Evolutionary conservation across 2,113 vertebrate species (phyloP).

Genomic region (Enhydra lutris): DNA sequence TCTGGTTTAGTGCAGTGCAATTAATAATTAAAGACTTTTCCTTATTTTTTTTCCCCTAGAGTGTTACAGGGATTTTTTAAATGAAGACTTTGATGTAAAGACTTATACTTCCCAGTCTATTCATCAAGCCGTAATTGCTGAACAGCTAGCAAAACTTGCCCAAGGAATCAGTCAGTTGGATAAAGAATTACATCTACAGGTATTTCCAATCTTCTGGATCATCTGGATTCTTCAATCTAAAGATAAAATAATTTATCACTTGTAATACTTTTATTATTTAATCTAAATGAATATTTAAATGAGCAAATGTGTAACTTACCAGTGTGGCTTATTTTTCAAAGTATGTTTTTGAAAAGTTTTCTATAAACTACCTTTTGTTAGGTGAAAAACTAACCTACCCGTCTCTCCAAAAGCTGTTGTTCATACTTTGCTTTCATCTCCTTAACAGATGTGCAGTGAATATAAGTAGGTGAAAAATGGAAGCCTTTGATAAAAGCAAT

Average conservation of each 20-base stretch:
- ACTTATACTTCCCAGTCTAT: slow-evolving; percentile 95
- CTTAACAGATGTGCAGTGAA: not conserved
- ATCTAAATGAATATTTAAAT: not conserved
- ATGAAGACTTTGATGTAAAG: slow-evolving; percentile 95
- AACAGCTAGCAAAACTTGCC: slow-evolving; percentile 95
- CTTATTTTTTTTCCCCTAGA: slow-evolving; percentile 81
- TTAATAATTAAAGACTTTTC: slow-evolving; percentile 20
- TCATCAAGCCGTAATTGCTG: slow-evolving; percentile 94
- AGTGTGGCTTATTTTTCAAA: slow-evolving; percentile 24
- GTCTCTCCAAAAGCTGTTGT: not conserved
- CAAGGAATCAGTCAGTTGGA: slow-evolving; percentile 98
- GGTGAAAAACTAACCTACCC: not conserved
- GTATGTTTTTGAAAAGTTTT: slow-evolving; percentile 6
- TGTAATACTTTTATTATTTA: not conserved
- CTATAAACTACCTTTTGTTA: not conserved
- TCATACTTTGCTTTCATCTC: not conserved
- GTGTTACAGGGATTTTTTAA: slow-evolving; percentile 92
- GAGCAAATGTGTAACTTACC: not conserved
- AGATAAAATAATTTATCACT: not conserved
- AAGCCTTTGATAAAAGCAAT: slow-evolving; percentile 25
- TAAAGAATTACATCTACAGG: slow-evolving; percentile 96
- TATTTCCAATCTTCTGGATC: slow-evolving; percentile 69
- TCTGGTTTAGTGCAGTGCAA: not conserved
- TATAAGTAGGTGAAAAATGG: not conserved
- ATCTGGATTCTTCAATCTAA: not conserved